A percentile compares a stretch with the other conserved stretches of the same genome.
phyloP scores from a whole-genome alignment of 2,888 invertebrate genomes.

The Tenthredo livida region DNA sequence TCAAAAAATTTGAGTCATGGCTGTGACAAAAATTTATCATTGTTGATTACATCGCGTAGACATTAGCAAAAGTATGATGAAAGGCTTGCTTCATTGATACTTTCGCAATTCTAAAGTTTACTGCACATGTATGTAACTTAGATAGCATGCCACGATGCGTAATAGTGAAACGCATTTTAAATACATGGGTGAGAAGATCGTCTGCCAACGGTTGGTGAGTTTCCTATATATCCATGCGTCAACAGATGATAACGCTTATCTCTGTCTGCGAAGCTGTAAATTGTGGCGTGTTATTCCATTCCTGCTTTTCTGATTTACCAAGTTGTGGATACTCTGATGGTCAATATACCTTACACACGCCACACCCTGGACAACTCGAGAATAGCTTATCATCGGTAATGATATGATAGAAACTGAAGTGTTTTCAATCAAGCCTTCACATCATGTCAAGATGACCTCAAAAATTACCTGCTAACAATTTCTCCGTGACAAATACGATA shows the following conservation, averaged over 20 bases:
- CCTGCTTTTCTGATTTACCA: not conserved
- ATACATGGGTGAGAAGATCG: not conserved
- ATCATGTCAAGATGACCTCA: not conserved
- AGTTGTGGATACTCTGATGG: not conserved
- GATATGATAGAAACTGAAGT: not conserved
- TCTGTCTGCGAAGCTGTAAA: not conserved
- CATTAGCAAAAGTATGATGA: not conserved
- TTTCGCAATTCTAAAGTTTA: not conserved
- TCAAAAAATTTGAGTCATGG: not conserved
- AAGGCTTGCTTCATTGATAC: not conserved
- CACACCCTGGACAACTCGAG: not conserved
- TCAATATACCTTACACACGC: slow-evolving; percentile 4
- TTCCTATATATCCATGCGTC: not conserved
- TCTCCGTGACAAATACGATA: not conserved
- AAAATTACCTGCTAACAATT: not conserved
- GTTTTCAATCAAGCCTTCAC: not conserved
- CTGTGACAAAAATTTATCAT: not conserved
- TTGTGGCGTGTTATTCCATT: not conserved
- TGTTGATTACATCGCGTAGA: not conserved
- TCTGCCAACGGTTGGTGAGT: not conserved
- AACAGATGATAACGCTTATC: not conserved
- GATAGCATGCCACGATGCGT: slow-evolving; percentile 8
- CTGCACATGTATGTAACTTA: not conserved
- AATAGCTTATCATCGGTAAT: not conserved
- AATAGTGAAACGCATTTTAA: not conserved